Evolutionary conservation across 2,797 vertebrate species (phyloP).

Genomic region (Orientallactaga sibirica): DNA sequence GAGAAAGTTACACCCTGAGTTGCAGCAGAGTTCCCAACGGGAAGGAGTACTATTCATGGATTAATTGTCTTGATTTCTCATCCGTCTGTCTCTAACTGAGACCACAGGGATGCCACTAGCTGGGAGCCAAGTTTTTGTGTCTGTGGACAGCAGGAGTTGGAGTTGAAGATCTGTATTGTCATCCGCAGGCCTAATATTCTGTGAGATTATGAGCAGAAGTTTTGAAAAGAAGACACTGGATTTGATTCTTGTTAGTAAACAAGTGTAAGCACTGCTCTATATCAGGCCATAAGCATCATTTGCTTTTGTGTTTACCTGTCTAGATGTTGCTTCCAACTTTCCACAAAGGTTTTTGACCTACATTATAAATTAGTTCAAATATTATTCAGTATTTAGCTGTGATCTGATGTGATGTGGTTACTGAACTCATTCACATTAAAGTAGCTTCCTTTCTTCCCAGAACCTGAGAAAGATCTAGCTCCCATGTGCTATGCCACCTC

Average conservation of each 20-base stretch:
- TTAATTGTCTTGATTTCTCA: not conserved
- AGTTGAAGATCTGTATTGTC: not conserved
- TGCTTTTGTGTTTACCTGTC: not conserved
- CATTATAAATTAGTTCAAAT: not conserved
- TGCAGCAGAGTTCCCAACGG: rapidly evolving
- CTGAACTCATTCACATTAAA: no score
- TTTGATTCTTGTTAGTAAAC: no score
- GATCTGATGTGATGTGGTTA: not conserved
- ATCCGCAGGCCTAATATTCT: not conserved
- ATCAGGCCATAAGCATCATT: rapidly evolving
- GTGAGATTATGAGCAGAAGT: no score
- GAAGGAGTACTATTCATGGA: not conserved
- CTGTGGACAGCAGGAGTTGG: not conserved
- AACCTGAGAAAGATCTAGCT: not conserved
- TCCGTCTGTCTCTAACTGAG: not conserved
- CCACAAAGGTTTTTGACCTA: not conserved
- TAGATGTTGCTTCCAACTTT: not conserved
- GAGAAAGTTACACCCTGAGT: not conserved
- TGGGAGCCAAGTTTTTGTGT: not conserved
- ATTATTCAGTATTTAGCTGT: not conserved
- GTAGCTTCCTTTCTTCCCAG: not conserved
- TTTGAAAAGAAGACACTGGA: not conserved
- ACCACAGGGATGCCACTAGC: rapidly evolving
- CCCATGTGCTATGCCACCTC: rapidly evolving
- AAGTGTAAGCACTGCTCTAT: rapidly evolving